phyloP scores from a whole-genome alignment of 1,140 invertebrate species.

The Listronotus bonariensis region DNA sequence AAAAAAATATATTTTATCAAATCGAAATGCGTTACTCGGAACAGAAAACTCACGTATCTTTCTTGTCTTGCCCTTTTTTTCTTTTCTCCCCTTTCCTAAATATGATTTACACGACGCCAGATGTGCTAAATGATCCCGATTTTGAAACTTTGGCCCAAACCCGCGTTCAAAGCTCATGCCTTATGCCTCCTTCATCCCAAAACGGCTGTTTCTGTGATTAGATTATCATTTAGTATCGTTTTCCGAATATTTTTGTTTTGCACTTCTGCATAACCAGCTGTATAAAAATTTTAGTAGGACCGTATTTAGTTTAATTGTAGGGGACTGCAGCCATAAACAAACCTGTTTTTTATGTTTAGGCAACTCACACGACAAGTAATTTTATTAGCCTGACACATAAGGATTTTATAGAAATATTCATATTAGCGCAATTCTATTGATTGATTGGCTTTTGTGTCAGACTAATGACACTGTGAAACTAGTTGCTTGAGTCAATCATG shows the following conservation, averaged over 20 bases:
- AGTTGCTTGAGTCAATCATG: no score
- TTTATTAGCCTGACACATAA: no score
- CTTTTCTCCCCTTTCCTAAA: conserved; percentile 25
- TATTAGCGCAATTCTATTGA: no score
- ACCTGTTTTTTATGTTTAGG: no score
- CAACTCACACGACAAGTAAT: no score
- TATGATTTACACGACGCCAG: conserved; percentile 34
- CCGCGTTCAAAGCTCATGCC: conserved; percentile 18
- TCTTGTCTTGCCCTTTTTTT: conserved; percentile 24
- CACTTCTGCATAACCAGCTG: neutral
- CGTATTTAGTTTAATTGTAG: neutral
- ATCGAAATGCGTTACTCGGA: neutral
- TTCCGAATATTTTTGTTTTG: conserved; percentile 3
- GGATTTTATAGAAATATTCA: no score
- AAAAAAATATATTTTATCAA: no score
- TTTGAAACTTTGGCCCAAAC: conserved; percentile 28
- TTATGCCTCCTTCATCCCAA: conserved; percentile 20
- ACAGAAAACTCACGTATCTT: conserved; percentile 25
- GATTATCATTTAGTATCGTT: conserved; percentile 27
- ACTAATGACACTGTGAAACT: no score
- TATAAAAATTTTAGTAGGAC: neutral
- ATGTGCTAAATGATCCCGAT: conserved; percentile 32
- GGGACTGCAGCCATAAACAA: no score
- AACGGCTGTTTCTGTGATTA: conserved; percentile 25
- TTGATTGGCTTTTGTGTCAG: no score